Conservation (phyloP, 2,888 invertebrate genomes). For the Sinhomidia bicolor region DNA sequence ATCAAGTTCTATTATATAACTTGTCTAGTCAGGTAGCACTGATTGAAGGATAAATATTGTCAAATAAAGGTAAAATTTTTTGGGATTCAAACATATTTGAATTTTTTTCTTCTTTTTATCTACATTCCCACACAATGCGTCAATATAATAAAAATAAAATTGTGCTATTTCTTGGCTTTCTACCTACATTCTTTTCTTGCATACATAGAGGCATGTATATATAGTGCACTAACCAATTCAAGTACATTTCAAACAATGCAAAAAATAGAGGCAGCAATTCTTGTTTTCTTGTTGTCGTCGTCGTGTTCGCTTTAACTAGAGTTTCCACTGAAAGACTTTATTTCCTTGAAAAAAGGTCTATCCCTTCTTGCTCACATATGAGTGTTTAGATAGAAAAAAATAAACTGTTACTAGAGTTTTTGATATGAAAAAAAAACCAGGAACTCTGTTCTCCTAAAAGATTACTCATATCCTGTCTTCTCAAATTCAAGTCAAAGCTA, state of each 20-base stretch:
- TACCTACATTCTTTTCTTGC: not conserved
- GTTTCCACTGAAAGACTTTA: too few relatives aligned
- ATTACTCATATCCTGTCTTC: conserved; percentile 15
- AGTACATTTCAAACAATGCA: not conserved
- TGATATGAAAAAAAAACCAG: conserved; percentile 33
- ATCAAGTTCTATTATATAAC: not conserved
- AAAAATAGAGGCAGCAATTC: not conserved
- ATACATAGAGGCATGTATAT: not conserved
- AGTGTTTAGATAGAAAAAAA: conserved; percentile 37
- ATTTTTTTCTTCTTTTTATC: not conserved
- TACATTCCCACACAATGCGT: not conserved
- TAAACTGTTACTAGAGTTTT: conserved; percentile 28
- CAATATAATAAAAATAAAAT: not conserved
- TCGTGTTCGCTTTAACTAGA: conserved; percentile 13
- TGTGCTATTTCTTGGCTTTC: not conserved
- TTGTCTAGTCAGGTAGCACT: conserved; percentile 14
- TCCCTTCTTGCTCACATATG: not conserved
- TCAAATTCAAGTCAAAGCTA: conserved; percentile 9
- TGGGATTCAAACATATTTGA: not conserved
- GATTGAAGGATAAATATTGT: conserved; percentile 42
- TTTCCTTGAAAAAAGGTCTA: too few relatives aligned
- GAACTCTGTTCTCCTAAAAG: not conserved
- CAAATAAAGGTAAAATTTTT: conserved; percentile 12
- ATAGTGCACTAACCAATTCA: not conserved
- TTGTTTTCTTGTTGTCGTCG: not conserved